These are phyloP conservation scores for Vimba vimba DNA, from an alignment of 2,113 vertebrate genomes.

Conservation along the genomic window DNA sequence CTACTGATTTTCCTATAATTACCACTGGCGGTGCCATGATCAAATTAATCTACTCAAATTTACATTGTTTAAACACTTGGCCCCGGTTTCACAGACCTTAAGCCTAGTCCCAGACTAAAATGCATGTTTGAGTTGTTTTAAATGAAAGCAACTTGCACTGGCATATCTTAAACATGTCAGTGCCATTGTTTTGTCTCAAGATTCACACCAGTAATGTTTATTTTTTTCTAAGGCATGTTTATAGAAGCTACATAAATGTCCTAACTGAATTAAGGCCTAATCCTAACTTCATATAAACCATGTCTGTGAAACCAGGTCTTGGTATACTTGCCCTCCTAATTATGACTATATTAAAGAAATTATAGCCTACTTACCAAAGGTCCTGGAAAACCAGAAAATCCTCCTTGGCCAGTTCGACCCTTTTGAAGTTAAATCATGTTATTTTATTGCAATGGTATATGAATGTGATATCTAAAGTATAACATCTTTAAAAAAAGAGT, in stretches of 20 bases:
- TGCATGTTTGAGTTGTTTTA: not conserved
- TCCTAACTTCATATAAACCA: too few relatives aligned
- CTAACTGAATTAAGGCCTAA: too few relatives aligned
- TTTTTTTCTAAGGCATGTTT: too few relatives aligned
- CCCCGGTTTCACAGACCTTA: too few relatives aligned
- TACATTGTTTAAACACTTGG: not conserved
- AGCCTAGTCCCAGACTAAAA: too few relatives aligned
- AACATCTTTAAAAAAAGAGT: not conserved
- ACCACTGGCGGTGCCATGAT: not conserved
- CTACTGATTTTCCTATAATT: not conserved
- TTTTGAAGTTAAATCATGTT: constrained; percentile 43
- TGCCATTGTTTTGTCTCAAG: too few relatives aligned
- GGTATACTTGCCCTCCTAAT: not conserved
- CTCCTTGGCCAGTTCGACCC: constrained; percentile 70
- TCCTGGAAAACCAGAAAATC: constrained; percentile 74
- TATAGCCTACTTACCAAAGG: constrained; percentile 68
- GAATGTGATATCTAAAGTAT: not conserved
- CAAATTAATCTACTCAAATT: not conserved
- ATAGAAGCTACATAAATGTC: too few relatives aligned
- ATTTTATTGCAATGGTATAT: not conserved
- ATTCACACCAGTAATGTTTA: too few relatives aligned
- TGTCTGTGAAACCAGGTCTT: not conserved
- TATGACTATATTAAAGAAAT: not conserved
- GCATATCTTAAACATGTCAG: too few relatives aligned
- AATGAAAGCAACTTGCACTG: too few relatives aligned